phyloP scores from a whole-genome alignment of 2,113 vertebrate genomes.

The Saguinus midas region DNA sequence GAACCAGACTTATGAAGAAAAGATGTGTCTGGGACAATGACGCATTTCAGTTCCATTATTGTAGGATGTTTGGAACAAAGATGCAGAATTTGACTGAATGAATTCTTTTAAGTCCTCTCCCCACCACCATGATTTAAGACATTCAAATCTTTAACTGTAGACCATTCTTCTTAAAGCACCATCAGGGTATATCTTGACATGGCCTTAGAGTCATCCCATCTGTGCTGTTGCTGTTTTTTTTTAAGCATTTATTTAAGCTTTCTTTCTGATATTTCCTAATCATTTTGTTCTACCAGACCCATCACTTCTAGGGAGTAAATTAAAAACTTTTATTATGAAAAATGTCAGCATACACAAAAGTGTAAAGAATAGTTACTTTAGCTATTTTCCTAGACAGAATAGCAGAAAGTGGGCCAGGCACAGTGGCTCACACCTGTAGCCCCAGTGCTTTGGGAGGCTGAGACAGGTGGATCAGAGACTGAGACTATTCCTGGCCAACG shows the following conservation, averaged over 20 bases:
- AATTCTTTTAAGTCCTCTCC: neutral
- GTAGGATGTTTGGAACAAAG: neutral
- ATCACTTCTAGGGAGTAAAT: neutral
- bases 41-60: neutral
- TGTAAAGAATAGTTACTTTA: neutral
- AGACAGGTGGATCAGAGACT: too few species aligned
- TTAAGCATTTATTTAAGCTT: neutral
- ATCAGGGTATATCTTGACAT: neutral
- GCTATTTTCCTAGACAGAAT: neutral
- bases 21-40: neutral
- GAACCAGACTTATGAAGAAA: neutral
- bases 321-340: neutral
- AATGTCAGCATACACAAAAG: neutral
- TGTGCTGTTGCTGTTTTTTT: neutral
- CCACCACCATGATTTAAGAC: neutral
- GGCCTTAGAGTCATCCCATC: neutral
- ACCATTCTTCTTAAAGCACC: neutral
- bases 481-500: too few species aligned
- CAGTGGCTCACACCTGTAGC: too few species aligned
- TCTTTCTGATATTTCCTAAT: neutral
- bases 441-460: too few species aligned
- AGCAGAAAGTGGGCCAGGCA: neutral
- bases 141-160: neutral
- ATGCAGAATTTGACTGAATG: neutral
- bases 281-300: neutral